Percentiles rank a stretch among this genome's conserved stretches.
Evolutionary conservation across 1,140 invertebrate species (phyloP).

Genomic region (Subanguina moxae): DNA sequence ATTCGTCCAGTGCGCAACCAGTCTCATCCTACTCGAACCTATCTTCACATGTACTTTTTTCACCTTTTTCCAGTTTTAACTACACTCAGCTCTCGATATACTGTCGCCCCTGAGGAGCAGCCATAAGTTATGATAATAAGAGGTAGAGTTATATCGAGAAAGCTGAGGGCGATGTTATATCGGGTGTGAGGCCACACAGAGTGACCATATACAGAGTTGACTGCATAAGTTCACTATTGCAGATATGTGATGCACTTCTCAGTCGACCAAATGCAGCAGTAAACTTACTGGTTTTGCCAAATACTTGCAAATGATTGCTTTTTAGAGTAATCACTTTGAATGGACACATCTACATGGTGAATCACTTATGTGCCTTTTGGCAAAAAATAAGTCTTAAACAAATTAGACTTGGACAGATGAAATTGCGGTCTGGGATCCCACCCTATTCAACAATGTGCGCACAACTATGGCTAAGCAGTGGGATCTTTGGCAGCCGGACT

Average conservation of each 20-base stretch:
- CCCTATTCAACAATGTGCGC: constrained; percentile 45
- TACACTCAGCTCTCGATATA: no score
- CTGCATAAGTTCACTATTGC: constrained; percentile 10
- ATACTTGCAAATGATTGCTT: no score
- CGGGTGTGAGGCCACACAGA: no score
- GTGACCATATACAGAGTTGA: no score
- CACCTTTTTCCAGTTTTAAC: no score
- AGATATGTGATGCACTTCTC: constrained; percentile 37
- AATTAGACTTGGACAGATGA: constrained; percentile 45
- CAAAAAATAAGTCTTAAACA: neutral
- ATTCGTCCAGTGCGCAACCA: constrained; percentile 37
- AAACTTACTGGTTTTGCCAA: no score
- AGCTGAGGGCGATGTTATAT: no score
- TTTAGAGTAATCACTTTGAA: constrained; percentile 44
- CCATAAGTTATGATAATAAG: no score
- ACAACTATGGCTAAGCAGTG: constrained; percentile 45
- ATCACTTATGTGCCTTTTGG: neutral
- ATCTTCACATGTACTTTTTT: constrained; percentile 18
- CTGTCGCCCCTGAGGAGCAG: no score
- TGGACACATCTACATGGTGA: constrained; percentile 55
- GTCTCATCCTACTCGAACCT: constrained; percentile 16
- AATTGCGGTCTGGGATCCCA: constrained; percentile 49
- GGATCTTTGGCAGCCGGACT: constrained; percentile 39
- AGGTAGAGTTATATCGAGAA: no score
- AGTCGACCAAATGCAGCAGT: constrained; percentile 46